Conservation (phyloP, 2,888 invertebrate genomes). For the Epirrita christyi region DNA sequence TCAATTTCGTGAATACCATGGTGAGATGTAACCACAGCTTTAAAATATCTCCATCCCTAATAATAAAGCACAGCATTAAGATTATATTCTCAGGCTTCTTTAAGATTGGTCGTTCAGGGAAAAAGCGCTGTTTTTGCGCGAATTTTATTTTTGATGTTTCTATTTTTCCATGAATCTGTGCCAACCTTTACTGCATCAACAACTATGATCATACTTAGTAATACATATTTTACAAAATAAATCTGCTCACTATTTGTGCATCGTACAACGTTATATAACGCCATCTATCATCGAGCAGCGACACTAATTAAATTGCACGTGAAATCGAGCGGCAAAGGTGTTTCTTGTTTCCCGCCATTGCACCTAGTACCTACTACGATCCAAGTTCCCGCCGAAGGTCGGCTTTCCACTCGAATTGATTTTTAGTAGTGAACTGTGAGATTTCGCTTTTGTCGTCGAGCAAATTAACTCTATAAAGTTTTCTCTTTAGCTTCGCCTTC, state of each 20-base stretch:
- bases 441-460: constrained; percentile 72
- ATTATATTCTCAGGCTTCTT: too few species aligned
- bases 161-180: too few species aligned
- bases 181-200: too few species aligned
- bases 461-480: constrained; percentile 74
- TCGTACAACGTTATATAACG: constrained; percentile 43
- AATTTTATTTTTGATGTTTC: too few species aligned
- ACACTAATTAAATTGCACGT: constrained; percentile 82
- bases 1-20: too few species aligned
- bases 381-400: constrained; percentile 62
- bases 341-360: constrained; percentile 77
- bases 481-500: constrained; percentile 49
- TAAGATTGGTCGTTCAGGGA: too few species aligned
- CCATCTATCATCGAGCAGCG: constrained; percentile 74
- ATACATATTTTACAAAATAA: neutral
- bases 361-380: constrained; percentile 63
- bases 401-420: constrained; percentile 79
- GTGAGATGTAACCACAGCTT: too few species aligned
- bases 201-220: too few species aligned
- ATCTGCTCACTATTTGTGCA: neutral
- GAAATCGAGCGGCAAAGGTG: constrained; percentile 82
- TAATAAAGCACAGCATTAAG: too few species aligned
- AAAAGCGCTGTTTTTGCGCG: too few species aligned
- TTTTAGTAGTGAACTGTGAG: constrained; percentile 79
- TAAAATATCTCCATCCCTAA: too few species aligned